A percentile compares a stretch with the other conserved stretches of the same genome.
These are phyloP conservation scores for Coreius guichenoti DNA, from an alignment of 2,797 vertebrate genomes.

Conservation along the genomic window DNA sequence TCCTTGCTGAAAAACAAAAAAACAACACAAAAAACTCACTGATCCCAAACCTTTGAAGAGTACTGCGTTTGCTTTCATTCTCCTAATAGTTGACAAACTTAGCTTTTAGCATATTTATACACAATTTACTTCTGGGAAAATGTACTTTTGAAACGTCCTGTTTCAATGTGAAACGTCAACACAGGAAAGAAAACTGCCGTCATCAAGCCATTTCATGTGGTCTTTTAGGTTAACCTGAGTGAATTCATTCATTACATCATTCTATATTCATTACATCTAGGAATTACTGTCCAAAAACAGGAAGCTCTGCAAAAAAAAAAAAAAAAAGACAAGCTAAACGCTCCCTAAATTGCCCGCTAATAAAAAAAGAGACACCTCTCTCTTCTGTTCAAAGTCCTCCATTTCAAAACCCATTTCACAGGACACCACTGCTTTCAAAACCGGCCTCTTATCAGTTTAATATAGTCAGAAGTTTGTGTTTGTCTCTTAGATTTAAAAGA, in stretches of 20 bases:
- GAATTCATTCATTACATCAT: not conserved
- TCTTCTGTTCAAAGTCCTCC: not conserved
- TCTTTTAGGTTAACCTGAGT: not conserved
- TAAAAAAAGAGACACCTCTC: not conserved
- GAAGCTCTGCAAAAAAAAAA: not conserved
- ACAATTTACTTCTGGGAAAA: not conserved
- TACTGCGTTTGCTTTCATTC: not conserved
- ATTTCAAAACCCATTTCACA: not conserved
- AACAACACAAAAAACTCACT: not conserved
- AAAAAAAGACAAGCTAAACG: not conserved
- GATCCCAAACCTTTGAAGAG: too few relatives aligned
- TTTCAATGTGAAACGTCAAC: not conserved
- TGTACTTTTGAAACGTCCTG: not conserved
- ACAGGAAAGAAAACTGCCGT: not conserved
- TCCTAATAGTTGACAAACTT: not conserved
- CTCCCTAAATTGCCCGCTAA: not conserved
- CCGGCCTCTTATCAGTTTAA: constrained; percentile 37
- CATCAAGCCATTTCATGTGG: not conserved
- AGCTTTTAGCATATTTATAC: not conserved
- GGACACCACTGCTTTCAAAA: not conserved
- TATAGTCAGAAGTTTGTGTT: constrained; percentile 31
- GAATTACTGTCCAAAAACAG: not conserved
- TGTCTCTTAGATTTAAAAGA: constrained; percentile 17
- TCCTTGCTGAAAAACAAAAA: not conserved
- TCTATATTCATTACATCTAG: not conserved